Conservation (phyloP, 1,140 invertebrate genomes). For the Marisa cornuarietis region DNA sequence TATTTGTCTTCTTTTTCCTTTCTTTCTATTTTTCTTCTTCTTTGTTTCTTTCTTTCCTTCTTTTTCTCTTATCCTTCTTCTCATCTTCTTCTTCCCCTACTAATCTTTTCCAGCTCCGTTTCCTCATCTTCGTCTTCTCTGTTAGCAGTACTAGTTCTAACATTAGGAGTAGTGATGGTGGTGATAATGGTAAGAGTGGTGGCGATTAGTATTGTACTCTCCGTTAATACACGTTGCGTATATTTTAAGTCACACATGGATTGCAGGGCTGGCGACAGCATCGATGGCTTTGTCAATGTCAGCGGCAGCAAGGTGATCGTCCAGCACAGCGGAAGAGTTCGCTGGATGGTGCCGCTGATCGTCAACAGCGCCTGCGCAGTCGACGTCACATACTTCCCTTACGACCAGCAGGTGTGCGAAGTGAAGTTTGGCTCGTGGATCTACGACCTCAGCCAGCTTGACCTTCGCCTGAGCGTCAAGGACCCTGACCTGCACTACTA, state of each 20-base stretch:
- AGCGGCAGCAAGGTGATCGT: slow-evolving; percentile 57
- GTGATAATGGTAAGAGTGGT: background rate
- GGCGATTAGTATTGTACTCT: background rate
- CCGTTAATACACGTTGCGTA: background rate
- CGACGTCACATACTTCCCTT: slow-evolving; percentile 76
- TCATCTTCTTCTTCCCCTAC: no score
- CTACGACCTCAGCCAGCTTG: slow-evolving; percentile 92
- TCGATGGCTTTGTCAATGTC: slow-evolving; percentile 58
- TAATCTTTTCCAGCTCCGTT: no score
- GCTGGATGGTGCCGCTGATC: slow-evolving; percentile 60
- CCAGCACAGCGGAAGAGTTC: slow-evolving; percentile 43
- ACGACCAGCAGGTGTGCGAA: slow-evolving; percentile 94
- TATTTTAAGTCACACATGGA: background rate
- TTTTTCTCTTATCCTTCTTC: no score
- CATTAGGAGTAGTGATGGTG: no score
- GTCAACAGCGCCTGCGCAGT: slow-evolving; percentile 58
- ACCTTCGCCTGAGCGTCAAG: slow-evolving; percentile 40
- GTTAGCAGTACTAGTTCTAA: no score
- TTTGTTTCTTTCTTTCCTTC: no score
- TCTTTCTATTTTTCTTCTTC: no score
- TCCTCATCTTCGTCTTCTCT: no score
- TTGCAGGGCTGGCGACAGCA: slow-evolving; percentile 52
- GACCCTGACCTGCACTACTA: slow-evolving; percentile 52
- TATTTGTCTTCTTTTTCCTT: no score
- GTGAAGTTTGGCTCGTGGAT: slow-evolving; percentile 99